These are phyloP conservation scores for Bubo bubo DNA, from an alignment of 2,113 vertebrate genomes.

Conservation along the genomic window DNA sequence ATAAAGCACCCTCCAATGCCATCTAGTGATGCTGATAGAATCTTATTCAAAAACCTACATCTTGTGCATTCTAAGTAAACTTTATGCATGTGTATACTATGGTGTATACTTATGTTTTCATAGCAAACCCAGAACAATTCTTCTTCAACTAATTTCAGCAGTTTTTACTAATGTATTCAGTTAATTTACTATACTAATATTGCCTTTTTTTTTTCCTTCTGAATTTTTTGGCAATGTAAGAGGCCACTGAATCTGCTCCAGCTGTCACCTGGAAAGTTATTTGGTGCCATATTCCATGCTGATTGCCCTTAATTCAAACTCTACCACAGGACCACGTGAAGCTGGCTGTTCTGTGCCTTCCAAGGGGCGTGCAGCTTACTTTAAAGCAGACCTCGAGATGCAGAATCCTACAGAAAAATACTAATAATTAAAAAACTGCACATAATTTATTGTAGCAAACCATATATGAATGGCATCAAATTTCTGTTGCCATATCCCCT, in stretches of 20 bases:
- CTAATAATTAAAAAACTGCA: not conserved
- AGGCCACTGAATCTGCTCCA: not conserved
- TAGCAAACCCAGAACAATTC: not conserved
- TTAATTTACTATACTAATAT: not conserved
- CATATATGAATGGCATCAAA: not conserved
- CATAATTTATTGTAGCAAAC: not conserved
- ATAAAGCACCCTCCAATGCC: conserved; percentile 55
- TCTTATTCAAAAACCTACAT: not conserved
- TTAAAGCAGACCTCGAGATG: not conserved
- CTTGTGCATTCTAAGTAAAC: not conserved
- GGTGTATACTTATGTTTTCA: not conserved
- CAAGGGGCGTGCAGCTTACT: not conserved
- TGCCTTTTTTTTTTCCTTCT: not conserved
- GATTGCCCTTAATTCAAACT: not conserved
- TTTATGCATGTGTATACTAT: not conserved
- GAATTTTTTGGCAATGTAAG: not conserved
- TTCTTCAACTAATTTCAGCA: not conserved
- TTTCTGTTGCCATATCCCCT: conserved; percentile 26
- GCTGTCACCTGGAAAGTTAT: not conserved
- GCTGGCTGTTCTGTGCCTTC: not conserved
- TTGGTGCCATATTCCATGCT: not conserved
- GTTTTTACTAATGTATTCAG: not conserved
- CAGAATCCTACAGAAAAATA: not conserved
- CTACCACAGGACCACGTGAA: not conserved
- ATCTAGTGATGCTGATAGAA: conserved; percentile 54